Evolutionary conservation across 2,113 vertebrate genomes (phyloP).

Genomic region (Myrmecophaga tridactyla): DNA sequence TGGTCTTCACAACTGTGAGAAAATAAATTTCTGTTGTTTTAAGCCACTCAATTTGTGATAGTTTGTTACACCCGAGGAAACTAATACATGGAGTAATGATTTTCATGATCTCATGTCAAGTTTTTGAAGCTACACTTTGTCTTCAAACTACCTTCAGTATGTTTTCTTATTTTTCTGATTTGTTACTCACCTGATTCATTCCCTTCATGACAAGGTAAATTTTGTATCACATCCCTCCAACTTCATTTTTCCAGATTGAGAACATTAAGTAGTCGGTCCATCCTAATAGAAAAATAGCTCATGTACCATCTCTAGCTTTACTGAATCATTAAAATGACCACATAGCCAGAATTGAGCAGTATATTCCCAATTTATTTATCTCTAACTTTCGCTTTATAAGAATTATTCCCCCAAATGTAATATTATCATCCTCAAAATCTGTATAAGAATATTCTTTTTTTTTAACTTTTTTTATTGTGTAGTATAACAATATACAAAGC

Average conservation of each 20-base stretch:
- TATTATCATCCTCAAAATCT: conserved; percentile 41
- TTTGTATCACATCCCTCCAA: conserved; percentile 42
- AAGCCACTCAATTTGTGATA: no score
- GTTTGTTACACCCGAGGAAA: no score
- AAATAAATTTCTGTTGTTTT: background rate
- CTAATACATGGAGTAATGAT: background rate
- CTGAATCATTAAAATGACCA: conserved; percentile 57
- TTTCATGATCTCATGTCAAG: background rate
- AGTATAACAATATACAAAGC: no score
- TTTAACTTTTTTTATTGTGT: no score
- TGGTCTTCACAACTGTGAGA: no score
- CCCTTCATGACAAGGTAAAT: conserved; percentile 24
- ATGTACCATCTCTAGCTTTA: conserved; percentile 53
- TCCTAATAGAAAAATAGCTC: conserved; percentile 42
- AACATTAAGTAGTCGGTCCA: conserved; percentile 18
- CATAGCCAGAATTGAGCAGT: conserved; percentile 38
- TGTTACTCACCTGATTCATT: conserved; percentile 47
- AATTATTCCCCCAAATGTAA: conserved; percentile 53
- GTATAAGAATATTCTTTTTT: conserved; percentile 54
- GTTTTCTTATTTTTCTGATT: conserved; percentile 21
- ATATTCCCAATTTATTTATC: conserved; percentile 54
- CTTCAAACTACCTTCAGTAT: background rate
- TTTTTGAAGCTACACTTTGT: conserved; percentile 4
- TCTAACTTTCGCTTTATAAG: conserved; percentile 33
- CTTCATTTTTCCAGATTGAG: conserved; percentile 38